Percentiles rank a stretch among this genome's conserved stretches.
Evolutionary conservation across 92 coral and sea anemone genomes (phyloP).

Genomic region (Zoanthus sansibaricus): DNA sequence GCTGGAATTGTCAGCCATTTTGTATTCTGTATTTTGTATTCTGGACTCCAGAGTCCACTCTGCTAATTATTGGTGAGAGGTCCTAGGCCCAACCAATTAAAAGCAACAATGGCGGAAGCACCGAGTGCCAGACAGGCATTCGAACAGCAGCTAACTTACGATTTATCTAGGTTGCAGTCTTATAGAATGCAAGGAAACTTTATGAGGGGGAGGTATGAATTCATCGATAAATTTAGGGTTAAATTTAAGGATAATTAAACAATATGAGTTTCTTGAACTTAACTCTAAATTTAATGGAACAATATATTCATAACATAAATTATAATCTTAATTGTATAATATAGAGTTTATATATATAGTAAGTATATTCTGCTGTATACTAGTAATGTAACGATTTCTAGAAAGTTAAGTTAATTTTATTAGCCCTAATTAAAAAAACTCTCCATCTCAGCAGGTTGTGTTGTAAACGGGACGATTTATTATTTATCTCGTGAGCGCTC

Average conservation of each 20-base stretch:
- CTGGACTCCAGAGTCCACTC: neutral
- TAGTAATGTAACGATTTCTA: too few relatives aligned
- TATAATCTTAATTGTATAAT: too few relatives aligned
- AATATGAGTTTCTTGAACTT: neutral
- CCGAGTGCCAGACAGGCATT: conserved; percentile 51
- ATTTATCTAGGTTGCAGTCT: conserved; percentile 22
- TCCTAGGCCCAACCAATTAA: neutral
- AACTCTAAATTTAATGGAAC: neutral
- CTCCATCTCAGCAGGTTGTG: too few relatives aligned
- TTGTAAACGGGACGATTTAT: too few relatives aligned
- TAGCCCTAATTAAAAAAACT: too few relatives aligned
- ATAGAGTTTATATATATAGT: too few relatives aligned
- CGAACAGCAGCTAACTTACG: conserved; percentile 30
- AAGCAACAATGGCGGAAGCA: conserved; percentile 81
- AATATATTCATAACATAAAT: neutral
- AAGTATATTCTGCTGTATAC: too few relatives aligned
- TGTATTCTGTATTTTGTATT: neutral
- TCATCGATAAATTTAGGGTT: neutral
- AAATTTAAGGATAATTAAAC: neutral
- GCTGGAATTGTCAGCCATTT: conserved; percentile 31
- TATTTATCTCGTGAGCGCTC: too few relatives aligned
- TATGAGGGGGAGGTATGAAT: conserved; percentile 31
- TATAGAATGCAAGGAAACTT: conserved; percentile 37
- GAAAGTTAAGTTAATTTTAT: too few relatives aligned
- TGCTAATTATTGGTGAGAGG: neutral